Conservation (phyloP, 2,888 invertebrate genomes). For the Heliconius cydno region DNA sequence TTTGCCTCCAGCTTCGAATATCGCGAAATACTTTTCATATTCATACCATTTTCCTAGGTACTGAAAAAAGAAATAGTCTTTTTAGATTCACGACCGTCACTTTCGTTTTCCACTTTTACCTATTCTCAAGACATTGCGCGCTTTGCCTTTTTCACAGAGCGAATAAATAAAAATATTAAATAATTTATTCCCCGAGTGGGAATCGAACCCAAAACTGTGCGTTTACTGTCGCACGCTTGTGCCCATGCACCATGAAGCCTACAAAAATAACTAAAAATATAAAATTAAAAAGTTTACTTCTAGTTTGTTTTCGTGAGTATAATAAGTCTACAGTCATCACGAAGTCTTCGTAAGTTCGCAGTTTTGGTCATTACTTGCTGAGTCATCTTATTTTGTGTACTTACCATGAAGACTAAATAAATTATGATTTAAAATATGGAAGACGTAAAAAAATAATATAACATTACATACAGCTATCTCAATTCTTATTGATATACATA, state of each 20-base stretch:
- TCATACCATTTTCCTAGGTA: conserved; percentile 92
- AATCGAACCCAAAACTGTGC: too few species aligned
- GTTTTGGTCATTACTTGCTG: background rate
- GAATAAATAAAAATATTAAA: background rate
- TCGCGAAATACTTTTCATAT: conserved; percentile 88
- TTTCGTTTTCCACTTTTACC: background rate
- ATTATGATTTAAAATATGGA: background rate
- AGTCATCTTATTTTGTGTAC: background rate
- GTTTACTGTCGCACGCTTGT: too few species aligned
- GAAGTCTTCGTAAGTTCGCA: background rate
- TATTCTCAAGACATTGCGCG: background rate
- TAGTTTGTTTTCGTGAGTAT: background rate
- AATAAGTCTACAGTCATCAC: background rate
- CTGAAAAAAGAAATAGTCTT: conserved; percentile 68
- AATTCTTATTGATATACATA: background rate
- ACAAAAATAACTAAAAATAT: too few species aligned
- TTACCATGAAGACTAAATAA: background rate
- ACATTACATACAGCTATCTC: background rate
- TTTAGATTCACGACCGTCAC: too few species aligned
- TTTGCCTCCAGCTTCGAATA: conserved; percentile 89
- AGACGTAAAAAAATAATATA: background rate
- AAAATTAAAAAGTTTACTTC: too few species aligned
- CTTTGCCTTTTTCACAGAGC: background rate
- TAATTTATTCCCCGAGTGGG: background rate
- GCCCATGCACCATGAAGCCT: too few species aligned